Conservation (phyloP, 1,140 invertebrate genomes). For the Megalopta genalis region DNA sequence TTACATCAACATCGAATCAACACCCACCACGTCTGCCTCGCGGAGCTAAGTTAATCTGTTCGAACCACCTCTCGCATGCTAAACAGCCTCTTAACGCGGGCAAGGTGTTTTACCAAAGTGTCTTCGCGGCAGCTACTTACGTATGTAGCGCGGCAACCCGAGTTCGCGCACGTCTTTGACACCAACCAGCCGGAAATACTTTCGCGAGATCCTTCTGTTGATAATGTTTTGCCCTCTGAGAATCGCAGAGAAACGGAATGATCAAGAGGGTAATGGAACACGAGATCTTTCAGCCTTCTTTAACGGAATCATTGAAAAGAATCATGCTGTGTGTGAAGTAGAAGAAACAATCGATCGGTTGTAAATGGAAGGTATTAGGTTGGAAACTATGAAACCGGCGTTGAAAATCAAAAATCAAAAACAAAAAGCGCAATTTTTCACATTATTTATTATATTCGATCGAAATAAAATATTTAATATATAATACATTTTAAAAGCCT, state of each 20-base stretch:
- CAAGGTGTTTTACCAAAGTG: constrained; percentile 66
- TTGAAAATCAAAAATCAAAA: too few relatives aligned
- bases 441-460: too few relatives aligned
- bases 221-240: neutral
- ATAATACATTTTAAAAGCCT: too few relatives aligned
- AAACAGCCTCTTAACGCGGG: constrained; percentile 62
- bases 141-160: constrained; percentile 58
- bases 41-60: constrained; percentile 66
- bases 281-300: too few relatives aligned
- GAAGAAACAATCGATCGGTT: too few relatives aligned
- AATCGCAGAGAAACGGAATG: neutral
- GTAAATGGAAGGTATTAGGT: too few relatives aligned
- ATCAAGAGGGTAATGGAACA: neutral
- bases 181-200: constrained; percentile 54
- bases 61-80: constrained; percentile 63
- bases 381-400: too few relatives aligned
- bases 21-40: constrained; percentile 28
- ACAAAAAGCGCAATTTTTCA: too few relatives aligned
- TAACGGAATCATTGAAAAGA: too few relatives aligned
- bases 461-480: too few relatives aligned
- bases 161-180: constrained; percentile 62
- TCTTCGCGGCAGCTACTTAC: constrained; percentile 58
- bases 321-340: too few relatives aligned
- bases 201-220: constrained; percentile 32
- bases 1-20: constrained; percentile 58